Conservation (phyloP, 2,888 invertebrate species). For the Limnephilus auricula region DNA sequence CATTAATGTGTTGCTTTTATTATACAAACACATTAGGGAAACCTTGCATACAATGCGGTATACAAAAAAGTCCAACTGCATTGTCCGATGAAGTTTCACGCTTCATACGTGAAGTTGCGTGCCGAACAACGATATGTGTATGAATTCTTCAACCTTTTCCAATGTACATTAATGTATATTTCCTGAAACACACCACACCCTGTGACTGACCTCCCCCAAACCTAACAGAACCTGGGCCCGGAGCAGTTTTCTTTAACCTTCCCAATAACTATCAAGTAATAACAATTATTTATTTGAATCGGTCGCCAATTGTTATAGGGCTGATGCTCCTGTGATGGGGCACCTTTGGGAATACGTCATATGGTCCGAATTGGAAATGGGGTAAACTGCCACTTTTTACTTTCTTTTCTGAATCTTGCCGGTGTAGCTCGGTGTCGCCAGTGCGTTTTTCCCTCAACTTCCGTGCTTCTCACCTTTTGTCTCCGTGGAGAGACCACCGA, state of each 20-base stretch:
- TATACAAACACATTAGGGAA: neutral
- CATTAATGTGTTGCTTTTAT: no score
- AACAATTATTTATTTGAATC: conserved; percentile 27
- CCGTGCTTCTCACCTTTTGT: neutral
- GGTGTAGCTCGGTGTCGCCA: neutral
- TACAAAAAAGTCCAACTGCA: neutral
- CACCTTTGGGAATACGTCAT: conserved; percentile 95
- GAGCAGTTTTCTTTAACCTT: neutral
- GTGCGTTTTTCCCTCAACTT: neutral
- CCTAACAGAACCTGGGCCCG: neutral
- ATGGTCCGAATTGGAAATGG: conserved; percentile 85
- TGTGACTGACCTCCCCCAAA: neutral
- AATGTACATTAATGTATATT: neutral
- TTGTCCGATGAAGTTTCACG: neutral
- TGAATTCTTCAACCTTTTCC: neutral
- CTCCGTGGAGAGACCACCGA: neutral
- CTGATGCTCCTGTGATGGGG: conserved; percentile 98
- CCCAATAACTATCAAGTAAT: neutral
- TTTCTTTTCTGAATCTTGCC: conserved; percentile 22
- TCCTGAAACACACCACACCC: neutral
- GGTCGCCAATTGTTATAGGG: conserved; percentile 79
- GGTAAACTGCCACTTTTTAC: conserved; percentile 78
- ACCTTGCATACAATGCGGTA: neutral
- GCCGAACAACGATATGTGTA: neutral
- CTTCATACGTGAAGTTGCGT: neutral